Conservation (phyloP, 2,797 vertebrate species). For the Antrozous pallidus region DNA sequence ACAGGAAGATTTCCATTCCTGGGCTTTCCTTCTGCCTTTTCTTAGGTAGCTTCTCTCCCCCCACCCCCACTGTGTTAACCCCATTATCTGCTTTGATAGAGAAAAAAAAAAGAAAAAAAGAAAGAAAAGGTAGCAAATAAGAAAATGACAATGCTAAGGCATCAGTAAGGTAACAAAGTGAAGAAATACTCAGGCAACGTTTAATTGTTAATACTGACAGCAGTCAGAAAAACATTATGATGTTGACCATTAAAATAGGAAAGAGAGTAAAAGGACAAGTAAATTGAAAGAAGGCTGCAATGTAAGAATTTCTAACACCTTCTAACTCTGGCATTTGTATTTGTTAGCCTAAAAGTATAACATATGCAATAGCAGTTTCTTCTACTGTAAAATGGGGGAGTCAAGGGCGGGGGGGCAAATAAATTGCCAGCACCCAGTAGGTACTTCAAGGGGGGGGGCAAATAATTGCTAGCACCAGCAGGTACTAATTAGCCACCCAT, state of each 20-base stretch:
- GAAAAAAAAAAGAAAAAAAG: neutral
- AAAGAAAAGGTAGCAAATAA: neutral
- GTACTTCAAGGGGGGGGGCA: neutral
- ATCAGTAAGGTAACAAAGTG: neutral
- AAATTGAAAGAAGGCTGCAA: neutral
- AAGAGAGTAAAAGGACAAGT: slow-evolving; percentile 15
- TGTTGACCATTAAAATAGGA: neutral
- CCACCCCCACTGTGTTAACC: neutral
- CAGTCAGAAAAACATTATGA: slow-evolving; percentile 16
- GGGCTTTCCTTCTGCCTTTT: neutral
- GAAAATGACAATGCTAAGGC: slow-evolving; percentile 16
- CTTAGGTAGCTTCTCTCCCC: neutral
- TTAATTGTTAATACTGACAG: neutral
- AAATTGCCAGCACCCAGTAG: neutral
- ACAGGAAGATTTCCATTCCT: slow-evolving; percentile 13
- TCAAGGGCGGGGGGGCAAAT: neutral
- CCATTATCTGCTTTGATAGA: neutral
- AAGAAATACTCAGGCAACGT: neutral
- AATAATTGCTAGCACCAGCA: neutral
- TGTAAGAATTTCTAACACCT: neutral
- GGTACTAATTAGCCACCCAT: too few species aligned
- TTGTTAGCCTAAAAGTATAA: neutral
- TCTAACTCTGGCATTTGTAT: neutral
- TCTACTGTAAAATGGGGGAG: neutral
- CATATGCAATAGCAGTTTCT: neutral